These are phyloP conservation scores for Bugula neritina DNA, from an alignment of 2,888 invertebrate species.

Conservation along the genomic window DNA sequence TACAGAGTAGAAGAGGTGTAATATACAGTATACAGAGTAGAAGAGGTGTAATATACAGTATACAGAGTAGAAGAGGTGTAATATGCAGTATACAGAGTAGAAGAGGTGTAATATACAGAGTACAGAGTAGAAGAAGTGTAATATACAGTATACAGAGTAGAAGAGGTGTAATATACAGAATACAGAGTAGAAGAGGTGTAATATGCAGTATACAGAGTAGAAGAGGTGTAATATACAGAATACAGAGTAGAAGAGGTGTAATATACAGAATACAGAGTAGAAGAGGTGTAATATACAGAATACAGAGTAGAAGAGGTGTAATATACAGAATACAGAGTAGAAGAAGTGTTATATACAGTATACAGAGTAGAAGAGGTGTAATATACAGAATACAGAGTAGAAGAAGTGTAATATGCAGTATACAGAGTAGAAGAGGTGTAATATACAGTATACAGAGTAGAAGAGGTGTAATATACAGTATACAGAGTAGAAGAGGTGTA, in stretches of 20 bases:
- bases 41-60: neutral
- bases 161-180: neutral
- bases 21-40: neutral
- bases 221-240: neutral
- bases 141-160: neutral
- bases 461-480: neutral
- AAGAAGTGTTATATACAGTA: neutral
- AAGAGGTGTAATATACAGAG: neutral
- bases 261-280: neutral
- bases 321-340: neutral
- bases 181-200: neutral
- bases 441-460: neutral
- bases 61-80: neutral
- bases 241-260: neutral
- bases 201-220: neutral
- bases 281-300: neutral
- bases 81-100: neutral
- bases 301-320: neutral
- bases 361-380: neutral
- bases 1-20: neutral
- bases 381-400: neutral
- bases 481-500: neutral
- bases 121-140: neutral
- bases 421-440: neutral
- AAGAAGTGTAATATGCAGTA: neutral